Conservation (phyloP, 2,888 invertebrate species). For the Napeogenes inachia region DNA sequence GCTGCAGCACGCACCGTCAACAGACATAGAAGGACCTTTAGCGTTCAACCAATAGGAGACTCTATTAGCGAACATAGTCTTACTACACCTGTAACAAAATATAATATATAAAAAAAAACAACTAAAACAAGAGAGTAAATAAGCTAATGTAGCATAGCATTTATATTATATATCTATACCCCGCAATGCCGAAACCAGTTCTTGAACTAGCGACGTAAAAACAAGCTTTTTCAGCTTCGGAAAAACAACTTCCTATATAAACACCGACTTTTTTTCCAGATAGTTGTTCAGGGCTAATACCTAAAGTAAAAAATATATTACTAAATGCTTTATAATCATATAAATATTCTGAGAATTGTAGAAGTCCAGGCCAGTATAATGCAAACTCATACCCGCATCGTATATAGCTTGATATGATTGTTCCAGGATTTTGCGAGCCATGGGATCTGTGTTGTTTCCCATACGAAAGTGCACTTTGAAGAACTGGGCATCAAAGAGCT, state of each 20-base stretch:
- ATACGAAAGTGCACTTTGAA: constrained; percentile 83
- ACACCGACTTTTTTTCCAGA: constrained; percentile 75
- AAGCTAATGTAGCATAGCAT: background rate
- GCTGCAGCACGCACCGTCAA: constrained; percentile 56
- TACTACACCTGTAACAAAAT: constrained; percentile 44
- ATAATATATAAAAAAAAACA: background rate
- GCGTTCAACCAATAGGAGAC: constrained; percentile 63
- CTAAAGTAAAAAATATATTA: constrained; percentile 38
- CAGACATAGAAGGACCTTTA: constrained; percentile 55
- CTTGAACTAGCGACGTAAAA: constrained; percentile 40
- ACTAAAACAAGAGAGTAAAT: background rate
- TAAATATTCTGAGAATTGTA: too few relatives aligned
- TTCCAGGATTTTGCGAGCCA: constrained; percentile 83
- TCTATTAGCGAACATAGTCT: constrained; percentile 61
- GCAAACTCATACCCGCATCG: constrained; percentile 76
- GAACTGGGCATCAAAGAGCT: constrained; percentile 83
- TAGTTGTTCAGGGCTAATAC: constrained; percentile 76
- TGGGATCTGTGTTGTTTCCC: constrained; percentile 61
- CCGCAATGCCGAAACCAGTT: constrained; percentile 50
- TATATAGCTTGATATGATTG: constrained; percentile 83
- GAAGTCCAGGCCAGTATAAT: too few relatives aligned
- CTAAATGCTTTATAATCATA: too few relatives aligned
- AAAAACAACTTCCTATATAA: constrained; percentile 67
- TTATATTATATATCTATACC: constrained; percentile 37
- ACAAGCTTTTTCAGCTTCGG: constrained; percentile 79